Conservation (phyloP, 2,113 vertebrate genomes). For the Lepisosteus oculatus region DNA sequence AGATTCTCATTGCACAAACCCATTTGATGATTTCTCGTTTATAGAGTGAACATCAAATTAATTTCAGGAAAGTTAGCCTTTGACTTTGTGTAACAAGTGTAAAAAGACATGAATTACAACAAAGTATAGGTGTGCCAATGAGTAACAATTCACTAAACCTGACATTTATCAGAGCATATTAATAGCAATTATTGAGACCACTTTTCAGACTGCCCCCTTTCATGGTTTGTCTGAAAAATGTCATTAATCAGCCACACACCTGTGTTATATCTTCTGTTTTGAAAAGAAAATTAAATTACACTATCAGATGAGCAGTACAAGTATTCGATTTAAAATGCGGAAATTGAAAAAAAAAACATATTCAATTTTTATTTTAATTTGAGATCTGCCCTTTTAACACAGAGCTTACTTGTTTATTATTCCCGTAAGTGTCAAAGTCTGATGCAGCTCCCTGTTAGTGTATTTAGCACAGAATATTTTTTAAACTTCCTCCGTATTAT, state of each 20-base stretch:
- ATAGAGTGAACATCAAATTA: conserved; percentile 48
- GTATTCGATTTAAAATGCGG: conserved; percentile 34
- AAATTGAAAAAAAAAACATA: conserved; percentile 18
- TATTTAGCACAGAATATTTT: no score
- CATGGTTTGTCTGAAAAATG: conserved; percentile 24
- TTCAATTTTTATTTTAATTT: conserved; percentile 29
- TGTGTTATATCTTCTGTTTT: conserved; percentile 23
- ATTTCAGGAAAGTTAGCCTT: conserved; percentile 48
- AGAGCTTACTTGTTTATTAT: conserved; percentile 34
- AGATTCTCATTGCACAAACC: conserved; percentile 27
- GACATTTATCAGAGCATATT: conserved; percentile 38
- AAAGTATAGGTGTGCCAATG: conserved; percentile 29
- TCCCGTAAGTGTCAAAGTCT: conserved; percentile 40
- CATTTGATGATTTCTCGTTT: conserved; percentile 21
- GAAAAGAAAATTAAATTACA: conserved; percentile 20
- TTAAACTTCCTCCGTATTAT: no score
- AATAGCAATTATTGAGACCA: not conserved
- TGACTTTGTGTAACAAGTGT: conserved; percentile 39
- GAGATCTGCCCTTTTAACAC: conserved; percentile 17
- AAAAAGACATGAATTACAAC: conserved; percentile 39
- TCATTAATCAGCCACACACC: conserved; percentile 26
- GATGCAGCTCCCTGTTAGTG: not conserved
- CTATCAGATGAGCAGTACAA: conserved; percentile 25
- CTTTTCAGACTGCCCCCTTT: not conserved
- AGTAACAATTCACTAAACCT: conserved; percentile 43